phyloP scores from a whole-genome alignment of 2,888 invertebrate species.

The Dryococelus australis region DNA sequence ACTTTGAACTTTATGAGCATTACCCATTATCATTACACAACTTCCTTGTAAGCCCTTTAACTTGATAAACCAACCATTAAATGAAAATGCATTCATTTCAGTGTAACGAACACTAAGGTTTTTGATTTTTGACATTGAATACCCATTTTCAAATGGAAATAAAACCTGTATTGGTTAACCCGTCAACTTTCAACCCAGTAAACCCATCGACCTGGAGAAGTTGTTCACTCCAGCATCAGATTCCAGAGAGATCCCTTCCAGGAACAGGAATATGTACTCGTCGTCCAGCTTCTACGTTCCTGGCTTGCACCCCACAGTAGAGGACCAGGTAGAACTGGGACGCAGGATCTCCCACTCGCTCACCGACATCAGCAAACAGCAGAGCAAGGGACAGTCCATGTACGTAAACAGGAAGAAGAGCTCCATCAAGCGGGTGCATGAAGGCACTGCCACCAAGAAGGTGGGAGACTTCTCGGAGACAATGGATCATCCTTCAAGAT shows the following conservation, averaged over 20 bases:
- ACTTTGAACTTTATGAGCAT: too few species aligned
- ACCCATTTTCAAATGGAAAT: too few species aligned
- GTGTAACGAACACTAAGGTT: too few species aligned
- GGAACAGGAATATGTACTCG: conserved; percentile 78
- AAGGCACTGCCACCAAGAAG: conserved; percentile 57
- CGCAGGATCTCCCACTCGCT: conserved; percentile 90
- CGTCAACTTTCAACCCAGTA: conserved; percentile 62
- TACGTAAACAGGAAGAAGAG: conserved; percentile 94
- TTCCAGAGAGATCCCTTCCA: conserved; percentile 78
- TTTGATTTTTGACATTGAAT: too few species aligned
- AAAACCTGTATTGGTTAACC: too few species aligned
- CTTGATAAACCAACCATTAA: too few species aligned
- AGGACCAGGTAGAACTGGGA: conserved; percentile 95
- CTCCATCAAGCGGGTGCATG: conserved; percentile 94
- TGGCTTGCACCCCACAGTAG: conserved; percentile 90
- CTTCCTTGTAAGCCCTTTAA: too few species aligned
- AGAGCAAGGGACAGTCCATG: conserved; percentile 95
- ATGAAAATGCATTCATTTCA: too few species aligned
- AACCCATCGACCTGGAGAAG: conserved; percentile 82
- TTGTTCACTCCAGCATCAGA: conserved; percentile 88
- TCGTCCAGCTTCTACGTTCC: conserved; percentile 85
- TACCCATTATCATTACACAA: too few species aligned
- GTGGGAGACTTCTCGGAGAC: conserved; percentile 37
- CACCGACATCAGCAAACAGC: conserved; percentile 90
- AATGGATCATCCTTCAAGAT: conserved; percentile 44